Evolutionary conservation across 2,797 vertebrate species (phyloP).

Genomic region (Aeoliscus strigatus): DNA sequence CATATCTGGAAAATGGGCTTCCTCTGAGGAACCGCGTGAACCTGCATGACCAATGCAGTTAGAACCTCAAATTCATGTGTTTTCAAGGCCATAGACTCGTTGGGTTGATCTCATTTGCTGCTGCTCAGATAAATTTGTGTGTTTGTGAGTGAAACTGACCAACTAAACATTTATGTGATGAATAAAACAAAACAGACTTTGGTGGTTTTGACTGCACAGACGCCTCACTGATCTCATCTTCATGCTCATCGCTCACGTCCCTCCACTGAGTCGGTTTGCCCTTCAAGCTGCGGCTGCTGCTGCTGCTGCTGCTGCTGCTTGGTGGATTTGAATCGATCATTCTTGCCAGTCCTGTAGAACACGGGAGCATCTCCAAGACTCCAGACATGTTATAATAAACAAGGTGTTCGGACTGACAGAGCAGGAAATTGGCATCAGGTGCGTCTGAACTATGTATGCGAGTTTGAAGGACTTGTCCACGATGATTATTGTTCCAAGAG

Average conservation of each 20-base stretch:
- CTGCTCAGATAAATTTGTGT: too few relatives aligned
- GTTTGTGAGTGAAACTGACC: too few relatives aligned
- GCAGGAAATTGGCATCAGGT: background rate
- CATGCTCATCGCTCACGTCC: too few relatives aligned
- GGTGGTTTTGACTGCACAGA: background rate
- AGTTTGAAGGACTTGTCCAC: background rate
- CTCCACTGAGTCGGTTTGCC: background rate
- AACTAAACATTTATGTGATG: background rate
- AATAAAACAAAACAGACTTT: background rate
- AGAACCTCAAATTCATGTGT: too few relatives aligned
- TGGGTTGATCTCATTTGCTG: too few relatives aligned
- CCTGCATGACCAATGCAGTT: too few relatives aligned
- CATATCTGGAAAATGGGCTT: too few relatives aligned
- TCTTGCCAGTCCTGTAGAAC: background rate
- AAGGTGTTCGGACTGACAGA: background rate
- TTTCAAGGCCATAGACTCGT: too few relatives aligned
- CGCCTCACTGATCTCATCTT: background rate
- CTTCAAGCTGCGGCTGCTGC: background rate
- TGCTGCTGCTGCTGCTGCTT: background rate
- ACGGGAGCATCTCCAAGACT: background rate
- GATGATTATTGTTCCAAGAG: constrained; percentile 1
- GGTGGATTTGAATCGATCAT: background rate
- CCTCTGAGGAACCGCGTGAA: too few relatives aligned
- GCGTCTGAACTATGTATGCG: background rate
- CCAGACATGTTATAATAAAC: background rate